phyloP scores from a whole-genome alignment of 2,113 vertebrate species.

The Callipepla californica region DNA sequence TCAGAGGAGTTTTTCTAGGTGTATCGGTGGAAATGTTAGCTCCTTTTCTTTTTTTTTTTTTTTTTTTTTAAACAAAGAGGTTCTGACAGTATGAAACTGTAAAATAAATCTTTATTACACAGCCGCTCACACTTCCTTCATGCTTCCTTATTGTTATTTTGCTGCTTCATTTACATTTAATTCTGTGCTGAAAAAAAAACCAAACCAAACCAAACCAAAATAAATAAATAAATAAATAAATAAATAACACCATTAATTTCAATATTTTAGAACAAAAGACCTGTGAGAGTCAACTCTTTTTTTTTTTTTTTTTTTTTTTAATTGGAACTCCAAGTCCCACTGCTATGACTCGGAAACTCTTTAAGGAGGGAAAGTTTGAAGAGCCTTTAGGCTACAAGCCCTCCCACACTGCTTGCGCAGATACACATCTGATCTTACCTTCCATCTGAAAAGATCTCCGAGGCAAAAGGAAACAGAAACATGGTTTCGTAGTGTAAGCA shows the following conservation, averaged over 20 bases:
- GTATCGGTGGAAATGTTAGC: conserved; percentile 5
- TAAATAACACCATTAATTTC: background rate
- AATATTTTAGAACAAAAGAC: background rate
- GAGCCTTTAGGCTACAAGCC: conserved; percentile 28
- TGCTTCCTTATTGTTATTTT: background rate
- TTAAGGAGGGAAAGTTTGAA: conserved; percentile 6
- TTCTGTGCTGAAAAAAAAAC: background rate
- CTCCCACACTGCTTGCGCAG: conserved; percentile 22
- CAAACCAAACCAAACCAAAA: too few relatives aligned
- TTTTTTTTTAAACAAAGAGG: background rate
- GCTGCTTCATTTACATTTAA: background rate
- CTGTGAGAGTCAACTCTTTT: background rate
- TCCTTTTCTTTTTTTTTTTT: conserved; percentile 43
- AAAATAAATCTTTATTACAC: background rate
- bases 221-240: too few relatives aligned
- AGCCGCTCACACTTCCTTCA: background rate
- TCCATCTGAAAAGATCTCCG: conserved; percentile 30
- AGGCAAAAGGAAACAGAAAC: conserved; percentile 29
- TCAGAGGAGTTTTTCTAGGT: conserved; percentile 34
- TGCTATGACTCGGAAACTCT: conserved; percentile 34
- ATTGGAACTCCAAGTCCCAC: background rate
- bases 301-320: background rate
- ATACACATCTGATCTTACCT: conserved; percentile 23
- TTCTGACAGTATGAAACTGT: background rate
- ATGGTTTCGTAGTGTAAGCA: background rate